phyloP scores from a whole-genome alignment of 2,113 vertebrate genomes.

The Gasterosteus aculeatus region DNA sequence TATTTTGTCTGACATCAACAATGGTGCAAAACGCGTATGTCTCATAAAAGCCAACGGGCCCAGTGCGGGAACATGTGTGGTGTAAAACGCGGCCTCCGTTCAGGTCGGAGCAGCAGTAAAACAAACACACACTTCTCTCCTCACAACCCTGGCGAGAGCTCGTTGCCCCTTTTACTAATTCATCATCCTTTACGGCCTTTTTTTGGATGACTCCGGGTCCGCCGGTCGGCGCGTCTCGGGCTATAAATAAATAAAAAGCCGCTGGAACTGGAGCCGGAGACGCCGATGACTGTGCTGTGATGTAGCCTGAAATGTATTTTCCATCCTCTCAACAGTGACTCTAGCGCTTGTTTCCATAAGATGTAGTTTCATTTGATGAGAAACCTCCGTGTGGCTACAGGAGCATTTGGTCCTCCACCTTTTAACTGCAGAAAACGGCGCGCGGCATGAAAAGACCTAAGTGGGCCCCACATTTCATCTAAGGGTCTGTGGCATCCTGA shows the following conservation, averaged over 20 bases:
- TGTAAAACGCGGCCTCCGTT: conserved; percentile 39
- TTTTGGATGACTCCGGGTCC: conserved; percentile 48
- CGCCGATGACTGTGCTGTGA: conserved; percentile 19
- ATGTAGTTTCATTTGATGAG: background rate
- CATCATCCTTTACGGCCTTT: conserved; percentile 54
- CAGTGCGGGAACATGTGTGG: conserved; percentile 49
- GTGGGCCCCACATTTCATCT: conserved; percentile 7
- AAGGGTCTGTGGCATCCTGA: conserved; percentile 35
- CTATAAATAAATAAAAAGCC: conserved; percentile 63
- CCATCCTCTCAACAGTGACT: conserved; percentile 1
- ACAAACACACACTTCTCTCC: conserved; percentile 57
- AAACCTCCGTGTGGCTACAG: background rate
- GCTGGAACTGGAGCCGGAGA: conserved; percentile 30
- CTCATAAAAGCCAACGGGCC: conserved; percentile 61
- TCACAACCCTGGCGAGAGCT: conserved; percentile 67
- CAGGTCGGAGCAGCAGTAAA: conserved; percentile 47
- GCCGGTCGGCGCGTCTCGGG: conserved; percentile 58
- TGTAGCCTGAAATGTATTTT: conserved; percentile 20
- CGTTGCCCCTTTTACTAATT: conserved; percentile 67
- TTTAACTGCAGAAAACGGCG: conserved; percentile 6
- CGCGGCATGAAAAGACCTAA: background rate
- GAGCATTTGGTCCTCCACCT: conserved; percentile 2
- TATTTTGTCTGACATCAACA: conserved; percentile 39
- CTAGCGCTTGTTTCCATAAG: background rate
- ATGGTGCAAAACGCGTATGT: conserved; percentile 39